Base-by-base conservation (phyloP, 2,888 invertebrate genomes). In the Tenthredo notha region DNA sequence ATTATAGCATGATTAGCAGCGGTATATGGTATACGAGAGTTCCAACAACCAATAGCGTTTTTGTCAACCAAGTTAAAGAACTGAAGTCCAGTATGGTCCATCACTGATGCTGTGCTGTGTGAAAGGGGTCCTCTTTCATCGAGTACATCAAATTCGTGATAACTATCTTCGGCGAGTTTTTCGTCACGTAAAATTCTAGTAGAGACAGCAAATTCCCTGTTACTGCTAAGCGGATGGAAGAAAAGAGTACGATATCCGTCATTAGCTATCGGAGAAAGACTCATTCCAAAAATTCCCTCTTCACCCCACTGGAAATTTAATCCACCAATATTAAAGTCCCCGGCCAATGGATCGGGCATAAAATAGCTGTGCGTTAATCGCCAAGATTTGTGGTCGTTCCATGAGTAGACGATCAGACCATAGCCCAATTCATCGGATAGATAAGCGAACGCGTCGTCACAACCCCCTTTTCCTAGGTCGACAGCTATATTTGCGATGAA, bases 401-500 rank as follows among this genome's bases (percentile, higher is more conserved):
- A 97, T 0, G 97, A 97, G 92, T 98, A 98, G 1, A 96, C 96
- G 84, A 98, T 96, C 33, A 98, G 94, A 0, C 97, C 97, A 89
- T 97, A 97, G 82, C 97, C 97, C 33, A 97, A 94, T 91, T 97
- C 97, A 91, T 98, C 97, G 0, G 97, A 96, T 93, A 97, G 95
- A 92, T 97, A 97, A 0, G 97, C 97, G 90, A 95, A 97, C 0
- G 96, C 95, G 90, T 97, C 97, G 3, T 97, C 96, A 90, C 97
- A 97, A 70, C 94, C 95, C 74, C 91, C 90, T 88, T 95, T 94
- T 47, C 97, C 97, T 87, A 97, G 94, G 90, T 98, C 98, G 2
- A 97, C 95, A n/a, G 96, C 97, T 85, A 97, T 97, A 90, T 97
- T 98, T n/a, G 97, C 97, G 86, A 98, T 97, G 92, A 97, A 97